Evolutionary conservation across 1,140 invertebrate genomes (phyloP).

Genomic region (Trichomalopsis sarcophagae): DNA sequence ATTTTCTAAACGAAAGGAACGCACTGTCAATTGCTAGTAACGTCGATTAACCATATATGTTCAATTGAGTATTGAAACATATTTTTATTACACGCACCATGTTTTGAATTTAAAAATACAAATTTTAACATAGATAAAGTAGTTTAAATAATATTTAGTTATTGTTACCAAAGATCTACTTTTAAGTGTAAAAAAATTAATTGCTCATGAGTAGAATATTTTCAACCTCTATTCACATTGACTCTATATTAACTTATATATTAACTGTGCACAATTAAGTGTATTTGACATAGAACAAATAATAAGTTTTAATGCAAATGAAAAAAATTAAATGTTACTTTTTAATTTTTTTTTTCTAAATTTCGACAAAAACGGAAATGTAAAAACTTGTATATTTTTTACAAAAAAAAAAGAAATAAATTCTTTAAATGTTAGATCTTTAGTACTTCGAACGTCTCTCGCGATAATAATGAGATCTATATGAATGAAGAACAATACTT

Average conservation of each 20-base stretch:
- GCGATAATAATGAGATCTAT: background rate
- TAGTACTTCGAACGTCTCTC: conserved; percentile 8
- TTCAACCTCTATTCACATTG: background rate
- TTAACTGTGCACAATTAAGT: background rate
- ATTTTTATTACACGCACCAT: background rate
- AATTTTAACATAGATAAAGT: background rate
- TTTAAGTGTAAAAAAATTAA: background rate
- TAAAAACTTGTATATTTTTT: conserved; percentile 47
- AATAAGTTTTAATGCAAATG: background rate
- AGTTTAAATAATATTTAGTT: background rate
- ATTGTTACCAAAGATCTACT: conserved; percentile 8
- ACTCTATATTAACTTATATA: background rate
- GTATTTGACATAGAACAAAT: background rate
- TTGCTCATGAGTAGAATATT: background rate
- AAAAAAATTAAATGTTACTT: conserved; percentile 8
- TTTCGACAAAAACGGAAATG: conserved; percentile 19
- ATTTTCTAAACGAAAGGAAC: background rate
- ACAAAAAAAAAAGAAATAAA: conserved; percentile 33
- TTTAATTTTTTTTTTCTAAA: conserved; percentile 10
- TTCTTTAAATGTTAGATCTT: conserved; percentile 40
- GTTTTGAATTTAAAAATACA: background rate
- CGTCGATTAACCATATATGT: background rate
- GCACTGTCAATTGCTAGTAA: conserved; percentile 11
- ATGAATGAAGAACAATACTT: conserved; percentile 24
- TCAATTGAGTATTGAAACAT: background rate